These are phyloP conservation scores for Thumatha senex DNA, from an alignment of 2,888 invertebrate genomes.

Conservation along the genomic window DNA sequence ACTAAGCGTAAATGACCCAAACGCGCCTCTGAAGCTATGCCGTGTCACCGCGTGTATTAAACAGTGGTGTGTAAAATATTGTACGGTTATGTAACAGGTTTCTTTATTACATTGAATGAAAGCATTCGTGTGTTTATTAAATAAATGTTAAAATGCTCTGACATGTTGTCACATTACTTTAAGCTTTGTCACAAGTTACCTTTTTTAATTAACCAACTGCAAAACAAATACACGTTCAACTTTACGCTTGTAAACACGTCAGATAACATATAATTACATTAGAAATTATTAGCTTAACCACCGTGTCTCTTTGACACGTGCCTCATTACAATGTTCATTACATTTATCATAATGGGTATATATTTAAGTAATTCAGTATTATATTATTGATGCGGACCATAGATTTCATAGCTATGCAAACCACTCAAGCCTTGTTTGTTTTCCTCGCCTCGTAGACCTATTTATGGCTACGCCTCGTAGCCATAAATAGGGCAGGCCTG, in stretches of 20 bases:
- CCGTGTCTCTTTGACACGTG: conserved; percentile 18
- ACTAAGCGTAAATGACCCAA: too few relatives aligned
- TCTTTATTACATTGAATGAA: too few relatives aligned
- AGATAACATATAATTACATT: conserved; percentile 22
- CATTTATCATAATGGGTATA: conserved; percentile 9
- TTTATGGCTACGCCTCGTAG: too few relatives aligned
- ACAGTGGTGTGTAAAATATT: too few relatives aligned
- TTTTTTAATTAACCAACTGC: conserved; percentile 8
- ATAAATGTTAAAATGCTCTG: not conserved
- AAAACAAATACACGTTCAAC: conserved; percentile 7
- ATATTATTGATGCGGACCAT: not conserved
- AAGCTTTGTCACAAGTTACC: not conserved
- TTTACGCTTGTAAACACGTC: conserved; percentile 3
- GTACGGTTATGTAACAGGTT: too few relatives aligned
- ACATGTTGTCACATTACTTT: not conserved
- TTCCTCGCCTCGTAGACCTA: too few relatives aligned
- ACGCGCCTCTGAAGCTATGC: too few relatives aligned
- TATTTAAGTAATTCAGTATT: conserved; percentile 14
- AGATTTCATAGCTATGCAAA: too few relatives aligned
- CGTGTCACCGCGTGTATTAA: too few relatives aligned
- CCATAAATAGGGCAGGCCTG: too few relatives aligned
- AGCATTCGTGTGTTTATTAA: not conserved
- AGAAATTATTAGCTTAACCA: conserved; percentile 17
- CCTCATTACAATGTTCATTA: conserved; percentile 26
- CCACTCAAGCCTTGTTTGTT: too few relatives aligned